Conservation (phyloP, 2,113 vertebrate species). For the Laticauda laticaudata region DNA sequence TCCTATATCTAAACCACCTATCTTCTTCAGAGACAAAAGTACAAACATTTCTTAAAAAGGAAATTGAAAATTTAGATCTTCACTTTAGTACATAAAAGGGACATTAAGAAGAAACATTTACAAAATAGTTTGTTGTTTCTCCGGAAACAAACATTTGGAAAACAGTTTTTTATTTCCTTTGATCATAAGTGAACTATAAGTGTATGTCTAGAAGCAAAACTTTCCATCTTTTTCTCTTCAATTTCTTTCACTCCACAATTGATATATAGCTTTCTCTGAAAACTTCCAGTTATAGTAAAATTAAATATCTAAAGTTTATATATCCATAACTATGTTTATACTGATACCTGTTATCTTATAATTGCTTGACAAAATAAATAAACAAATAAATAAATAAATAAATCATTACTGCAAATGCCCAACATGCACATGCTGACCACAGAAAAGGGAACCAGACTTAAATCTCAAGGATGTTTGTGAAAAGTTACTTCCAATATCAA, state of each 20-base stretch:
- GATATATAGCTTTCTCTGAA: not conserved
- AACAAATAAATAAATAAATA: too few relatives aligned
- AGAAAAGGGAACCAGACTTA: not conserved
- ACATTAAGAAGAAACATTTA: not conserved
- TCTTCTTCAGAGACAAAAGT: not conserved
- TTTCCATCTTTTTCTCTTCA: not conserved
- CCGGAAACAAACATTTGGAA: not conserved
- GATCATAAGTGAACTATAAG: not conserved
- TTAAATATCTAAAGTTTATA: too few relatives aligned
- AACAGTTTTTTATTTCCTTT: not conserved
- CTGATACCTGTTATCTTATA: too few relatives aligned
- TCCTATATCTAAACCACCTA: not conserved
- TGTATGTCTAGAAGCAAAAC: not conserved
- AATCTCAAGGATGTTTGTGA: not conserved
- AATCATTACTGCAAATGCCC: not conserved
- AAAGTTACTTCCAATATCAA: fast-evolving
- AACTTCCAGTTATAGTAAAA: fast-evolving
- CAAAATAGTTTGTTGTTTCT: not conserved
- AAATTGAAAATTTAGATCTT: not conserved
- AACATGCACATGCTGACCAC: fast-evolving
- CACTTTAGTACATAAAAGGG: not conserved
- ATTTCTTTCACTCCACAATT: not conserved
- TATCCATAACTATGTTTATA: too few relatives aligned
- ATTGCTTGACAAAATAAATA: too few relatives aligned
- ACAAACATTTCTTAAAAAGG: not conserved